Base-by-base conservation (phyloP, 1,140 invertebrate species). In the Drosophila truncata region DNA sequence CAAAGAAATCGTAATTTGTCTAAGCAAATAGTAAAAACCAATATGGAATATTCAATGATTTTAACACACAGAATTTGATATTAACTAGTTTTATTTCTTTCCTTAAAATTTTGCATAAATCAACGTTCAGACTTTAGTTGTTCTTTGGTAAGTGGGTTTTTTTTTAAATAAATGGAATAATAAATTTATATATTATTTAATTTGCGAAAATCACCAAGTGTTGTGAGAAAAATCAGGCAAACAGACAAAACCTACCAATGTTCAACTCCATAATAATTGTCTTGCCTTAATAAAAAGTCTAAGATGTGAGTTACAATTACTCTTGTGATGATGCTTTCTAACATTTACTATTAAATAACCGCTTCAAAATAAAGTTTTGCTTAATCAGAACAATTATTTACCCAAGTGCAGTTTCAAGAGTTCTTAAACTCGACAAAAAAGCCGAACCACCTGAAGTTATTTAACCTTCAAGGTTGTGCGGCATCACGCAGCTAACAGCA, bases 401-500 rank as follows among this genome's bases (percentile, higher is more conserved):
- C n/a, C 20, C 9, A 33, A 62, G 27, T 42, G 57, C 20, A 18
- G 3, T 64, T 42, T 42, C 13, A 23, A 13, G 20, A 62, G n/a
- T 18, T 59, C 54, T 18, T 46, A 11, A 60, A 18, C 35, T 10
- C 31, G 23, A 16, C 6, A 14, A 33, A 16, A 58, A 58, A 11
- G 16, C 16, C 9, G n/a, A 18, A 18, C 13, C n/a, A 63, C 63
- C 31, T 13, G 9, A 70, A 70, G 25, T 25, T 29, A 23, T 37
- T 44, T 67, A 20, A 70, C 62, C 66, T 70, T 35, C 23, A 16
- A 23, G 27, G 46, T 41, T 46, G 14, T 23, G 25, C 27, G 61
- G 29, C 42, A 46, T 63, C 63, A 63, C 63, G 63, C 59, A 63
- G 63, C 61, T 31, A 33, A 25, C 62, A 42, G 29, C 59, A 64